Evolutionary conservation across 2,113 vertebrate genomes (phyloP).

Genomic region (Indicator indicator): DNA sequence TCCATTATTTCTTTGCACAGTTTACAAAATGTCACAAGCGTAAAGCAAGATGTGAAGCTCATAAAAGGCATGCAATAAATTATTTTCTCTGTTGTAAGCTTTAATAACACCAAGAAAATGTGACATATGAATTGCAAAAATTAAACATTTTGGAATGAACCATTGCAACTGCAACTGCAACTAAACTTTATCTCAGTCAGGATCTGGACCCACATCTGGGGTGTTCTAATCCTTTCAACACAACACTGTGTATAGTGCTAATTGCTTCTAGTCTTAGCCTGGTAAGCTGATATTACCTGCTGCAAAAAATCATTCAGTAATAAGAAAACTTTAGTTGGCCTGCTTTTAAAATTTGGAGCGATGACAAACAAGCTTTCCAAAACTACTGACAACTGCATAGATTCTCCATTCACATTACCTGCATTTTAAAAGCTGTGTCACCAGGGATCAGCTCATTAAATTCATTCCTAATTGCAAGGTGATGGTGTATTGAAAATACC

Average conservation of each 20-base stretch:
- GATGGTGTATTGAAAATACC: slow-evolving; percentile 2
- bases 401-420: slow-evolving; percentile 33
- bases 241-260: background rate
- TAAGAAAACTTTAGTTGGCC: slow-evolving; percentile 7
- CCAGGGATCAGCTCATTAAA: slow-evolving; percentile 23
- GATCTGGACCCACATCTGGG: background rate
- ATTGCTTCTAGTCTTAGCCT: background rate
- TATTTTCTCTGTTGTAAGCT: background rate
- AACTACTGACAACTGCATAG: slow-evolving; percentile 31
- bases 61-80: background rate
- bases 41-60: background rate
- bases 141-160: background rate
- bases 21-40: background rate
- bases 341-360: background rate
- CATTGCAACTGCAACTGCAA: background rate
- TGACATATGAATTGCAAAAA: background rate
- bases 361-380: slow-evolving; percentile 29
- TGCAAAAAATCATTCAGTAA: background rate
- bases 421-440: slow-evolving; percentile 23
- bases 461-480: slow-evolving; percentile 12
- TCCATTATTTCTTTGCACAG: background rate
- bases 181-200: background rate
- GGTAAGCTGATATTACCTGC: background rate
- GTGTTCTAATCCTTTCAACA: background rate
- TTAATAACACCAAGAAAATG: background rate